phyloP scores from a whole-genome alignment of 2,113 vertebrate species.

The Ceyx cyanopectus region DNA sequence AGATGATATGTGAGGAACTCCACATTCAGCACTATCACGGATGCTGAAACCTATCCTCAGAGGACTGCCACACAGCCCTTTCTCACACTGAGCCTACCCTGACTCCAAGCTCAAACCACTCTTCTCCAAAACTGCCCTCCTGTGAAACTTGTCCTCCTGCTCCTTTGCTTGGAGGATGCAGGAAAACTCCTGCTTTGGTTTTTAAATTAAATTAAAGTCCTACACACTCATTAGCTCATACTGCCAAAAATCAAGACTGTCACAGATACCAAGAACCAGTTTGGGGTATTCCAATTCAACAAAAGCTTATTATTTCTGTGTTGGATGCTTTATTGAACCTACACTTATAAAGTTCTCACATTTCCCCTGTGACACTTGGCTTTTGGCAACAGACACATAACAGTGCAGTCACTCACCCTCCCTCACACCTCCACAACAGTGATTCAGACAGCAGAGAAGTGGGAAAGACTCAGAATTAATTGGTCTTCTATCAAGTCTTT shows the following conservation, averaged over 20 bases:
- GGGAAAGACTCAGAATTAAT: background rate
- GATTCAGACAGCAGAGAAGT: constrained; percentile 6
- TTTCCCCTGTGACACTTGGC: background rate
- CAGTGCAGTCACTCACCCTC: background rate
- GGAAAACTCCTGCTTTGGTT: background rate
- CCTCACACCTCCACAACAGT: constrained; percentile 1
- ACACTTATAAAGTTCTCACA: background rate
- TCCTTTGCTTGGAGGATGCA: background rate
- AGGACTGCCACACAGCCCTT: background rate
- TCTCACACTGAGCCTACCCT: background rate
- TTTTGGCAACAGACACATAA: constrained; percentile 17
- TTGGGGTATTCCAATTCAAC: background rate
- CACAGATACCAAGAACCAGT: background rate
- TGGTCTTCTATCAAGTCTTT: background rate
- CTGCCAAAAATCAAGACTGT: background rate
- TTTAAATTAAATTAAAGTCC: background rate
- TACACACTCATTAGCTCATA: background rate
- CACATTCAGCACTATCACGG: background rate
- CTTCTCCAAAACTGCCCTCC: background rate
- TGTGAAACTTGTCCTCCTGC: background rate
- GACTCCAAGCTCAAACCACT: background rate
- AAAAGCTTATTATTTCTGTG: background rate
- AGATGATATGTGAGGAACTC: background rate
- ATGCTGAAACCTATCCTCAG: background rate
- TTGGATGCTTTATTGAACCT: constrained; percentile 32